These are phyloP conservation scores for Eubasilissa regina DNA, from an alignment of 1,140 invertebrate species.

Conservation along the genomic window DNA sequence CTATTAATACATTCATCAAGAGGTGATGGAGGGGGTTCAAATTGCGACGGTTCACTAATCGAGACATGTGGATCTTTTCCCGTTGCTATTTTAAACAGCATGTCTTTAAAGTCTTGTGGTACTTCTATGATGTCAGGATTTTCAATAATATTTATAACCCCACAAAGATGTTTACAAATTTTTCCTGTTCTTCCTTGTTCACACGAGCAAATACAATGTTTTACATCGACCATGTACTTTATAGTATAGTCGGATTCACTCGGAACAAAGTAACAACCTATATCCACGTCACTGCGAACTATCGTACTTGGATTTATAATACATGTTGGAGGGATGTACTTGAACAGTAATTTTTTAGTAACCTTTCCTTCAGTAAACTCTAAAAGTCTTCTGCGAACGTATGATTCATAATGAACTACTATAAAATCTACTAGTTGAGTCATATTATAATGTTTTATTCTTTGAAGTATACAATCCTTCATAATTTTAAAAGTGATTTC, in stretches of 20 bases:
- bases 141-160: constrained; percentile 54
- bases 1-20: neutral
- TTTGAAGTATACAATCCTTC: constrained; percentile 53
- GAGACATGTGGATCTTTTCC: constrained; percentile 40
- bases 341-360: constrained; percentile 52
- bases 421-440: constrained; percentile 55
- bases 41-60: neutral
- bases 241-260: constrained; percentile 55
- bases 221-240: constrained; percentile 57
- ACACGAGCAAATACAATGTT: constrained; percentile 55
- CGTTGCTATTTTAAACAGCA: constrained; percentile 52
- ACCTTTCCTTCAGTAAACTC: constrained; percentile 50
- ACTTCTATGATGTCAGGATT: constrained; percentile 40
- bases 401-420: constrained; percentile 54
- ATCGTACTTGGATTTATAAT: constrained; percentile 57
- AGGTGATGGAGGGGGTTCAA: neutral
- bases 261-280: constrained; percentile 53
- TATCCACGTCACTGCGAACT: constrained; percentile 48
- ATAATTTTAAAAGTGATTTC: constrained; percentile 56
- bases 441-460: constrained; percentile 52
- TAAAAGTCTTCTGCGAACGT: constrained; percentile 45
- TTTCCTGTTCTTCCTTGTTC: constrained; percentile 49
- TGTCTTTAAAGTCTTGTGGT: constrained; percentile 53
- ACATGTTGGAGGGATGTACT: constrained; percentile 54
- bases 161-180: constrained; percentile 58